Evolutionary conservation across 2,797 vertebrate species (phyloP).

Genomic region (Brotula barbata): DNA sequence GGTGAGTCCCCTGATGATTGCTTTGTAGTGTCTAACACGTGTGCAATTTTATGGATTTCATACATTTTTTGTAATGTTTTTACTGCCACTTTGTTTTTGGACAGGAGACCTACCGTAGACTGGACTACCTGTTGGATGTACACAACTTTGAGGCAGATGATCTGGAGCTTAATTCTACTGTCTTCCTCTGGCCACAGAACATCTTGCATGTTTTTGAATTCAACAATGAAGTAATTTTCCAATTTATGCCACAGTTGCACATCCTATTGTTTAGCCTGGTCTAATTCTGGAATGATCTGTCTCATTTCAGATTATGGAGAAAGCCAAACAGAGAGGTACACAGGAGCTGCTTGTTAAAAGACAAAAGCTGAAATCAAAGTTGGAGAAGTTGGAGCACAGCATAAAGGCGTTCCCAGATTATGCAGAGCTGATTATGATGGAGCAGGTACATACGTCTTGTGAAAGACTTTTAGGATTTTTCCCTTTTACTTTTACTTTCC

Average conservation of each 20-base stretch:
- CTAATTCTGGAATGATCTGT: neutral
- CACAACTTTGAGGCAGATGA: slow-evolving; percentile 82
- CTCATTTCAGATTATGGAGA: slow-evolving; percentile 80
- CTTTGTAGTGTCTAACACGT: no score
- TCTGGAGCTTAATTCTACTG: slow-evolving; percentile 79
- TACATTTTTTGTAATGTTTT: slow-evolving; percentile 5
- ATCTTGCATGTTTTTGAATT: slow-evolving; percentile 83
- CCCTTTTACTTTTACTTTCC: neutral
- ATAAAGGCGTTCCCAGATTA: slow-evolving; percentile 83
- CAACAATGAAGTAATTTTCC: slow-evolving; percentile 82
- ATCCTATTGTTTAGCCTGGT: slow-evolving; percentile 4
- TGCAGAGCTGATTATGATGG: slow-evolving; percentile 87
- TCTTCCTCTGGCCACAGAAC: slow-evolving; percentile 86
- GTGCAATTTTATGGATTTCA: no score
- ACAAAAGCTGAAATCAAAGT: slow-evolving; percentile 82
- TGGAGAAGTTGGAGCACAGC: slow-evolving; percentile 81
- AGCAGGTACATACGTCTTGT: slow-evolving; percentile 79
- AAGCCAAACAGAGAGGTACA: slow-evolving; percentile 78
- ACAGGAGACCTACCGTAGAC: slow-evolving; percentile 80
- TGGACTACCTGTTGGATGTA: slow-evolving; percentile 85
- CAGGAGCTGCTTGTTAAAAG: slow-evolving; percentile 77
- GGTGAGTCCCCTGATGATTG: slow-evolving; percentile 69
- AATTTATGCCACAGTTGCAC: neutral
- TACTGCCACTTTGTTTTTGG: slow-evolving; percentile 4
- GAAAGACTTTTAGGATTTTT: neutral